phyloP scores from a whole-genome alignment of 2,888 invertebrate species.

The Dynastes maya region DNA sequence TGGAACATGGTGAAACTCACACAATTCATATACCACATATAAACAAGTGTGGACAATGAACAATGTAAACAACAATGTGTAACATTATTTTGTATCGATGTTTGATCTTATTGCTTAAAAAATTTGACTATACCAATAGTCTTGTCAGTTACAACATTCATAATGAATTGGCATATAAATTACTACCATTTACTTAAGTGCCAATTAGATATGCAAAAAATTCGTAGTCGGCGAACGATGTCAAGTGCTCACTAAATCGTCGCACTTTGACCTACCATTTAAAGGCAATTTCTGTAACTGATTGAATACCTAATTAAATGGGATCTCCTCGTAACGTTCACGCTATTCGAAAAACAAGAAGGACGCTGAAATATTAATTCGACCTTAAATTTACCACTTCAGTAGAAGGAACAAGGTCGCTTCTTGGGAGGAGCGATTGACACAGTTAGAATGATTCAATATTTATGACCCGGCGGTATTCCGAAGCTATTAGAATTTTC shows the following conservation, averaged over 20 bases:
- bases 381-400: neutral
- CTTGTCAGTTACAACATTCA: neutral
- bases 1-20: no score
- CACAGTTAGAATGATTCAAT: no score
- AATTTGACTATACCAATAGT: no score
- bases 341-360: neutral
- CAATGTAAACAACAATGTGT: no score
- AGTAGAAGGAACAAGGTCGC: no score
- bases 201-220: neutral
- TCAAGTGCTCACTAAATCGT: constrained; percentile 15
- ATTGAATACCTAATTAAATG: constrained; percentile 7
- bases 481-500: no score
- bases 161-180: neutral
- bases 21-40: no score
- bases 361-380: neutral
- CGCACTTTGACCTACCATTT: constrained; percentile 21
- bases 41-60: no score
- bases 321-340: constrained; percentile 1
- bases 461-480: no score
- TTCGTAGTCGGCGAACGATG: neutral
- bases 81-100: no score
- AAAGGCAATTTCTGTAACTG: neutral
- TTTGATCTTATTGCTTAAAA: no score
- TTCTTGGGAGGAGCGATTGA: no score
- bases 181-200: neutral